phyloP scores from a whole-genome alignment of 2,113 vertebrate genomes.

The Podarcis cretensis region DNA sequence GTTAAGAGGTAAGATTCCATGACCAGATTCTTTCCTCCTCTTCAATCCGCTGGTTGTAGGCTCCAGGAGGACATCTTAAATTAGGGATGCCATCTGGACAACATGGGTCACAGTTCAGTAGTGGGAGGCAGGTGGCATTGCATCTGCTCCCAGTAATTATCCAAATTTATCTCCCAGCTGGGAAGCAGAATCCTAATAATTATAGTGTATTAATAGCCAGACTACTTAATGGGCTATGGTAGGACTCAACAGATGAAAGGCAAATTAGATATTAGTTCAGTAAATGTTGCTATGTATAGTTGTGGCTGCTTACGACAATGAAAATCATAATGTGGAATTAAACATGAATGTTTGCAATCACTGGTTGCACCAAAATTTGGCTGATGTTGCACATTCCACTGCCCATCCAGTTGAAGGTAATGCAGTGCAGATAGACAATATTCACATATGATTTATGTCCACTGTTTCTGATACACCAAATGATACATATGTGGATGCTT shows the following conservation, averaged over 20 bases:
- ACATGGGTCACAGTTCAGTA: not conserved
- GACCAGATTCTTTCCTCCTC: not conserved
- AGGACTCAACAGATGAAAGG: not conserved
- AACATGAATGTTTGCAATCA: not conserved
- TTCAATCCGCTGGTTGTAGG: not conserved
- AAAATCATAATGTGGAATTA: conserved; percentile 19
- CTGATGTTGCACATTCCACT: not conserved
- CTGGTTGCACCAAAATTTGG: not conserved
- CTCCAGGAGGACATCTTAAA: not conserved
- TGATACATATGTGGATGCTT: not conserved
- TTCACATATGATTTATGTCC: not conserved
- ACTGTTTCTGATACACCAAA: not conserved
- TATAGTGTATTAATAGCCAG: not conserved
- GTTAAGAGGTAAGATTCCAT: not conserved
- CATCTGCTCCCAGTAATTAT: not conserved
- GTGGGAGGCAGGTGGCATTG: not conserved
- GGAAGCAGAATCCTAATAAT: not conserved
- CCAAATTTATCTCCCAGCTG: not conserved
- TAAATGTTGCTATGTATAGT: not conserved
- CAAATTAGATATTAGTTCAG: not conserved
- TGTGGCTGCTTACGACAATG: not conserved
- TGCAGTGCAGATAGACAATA: not conserved
- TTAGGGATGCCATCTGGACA: not conserved
- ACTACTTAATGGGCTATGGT: not conserved
- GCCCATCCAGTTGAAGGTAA: not conserved